phyloP scores from a whole-genome alignment of 2,113 vertebrate genomes.

The Hydropotes inermis region DNA sequence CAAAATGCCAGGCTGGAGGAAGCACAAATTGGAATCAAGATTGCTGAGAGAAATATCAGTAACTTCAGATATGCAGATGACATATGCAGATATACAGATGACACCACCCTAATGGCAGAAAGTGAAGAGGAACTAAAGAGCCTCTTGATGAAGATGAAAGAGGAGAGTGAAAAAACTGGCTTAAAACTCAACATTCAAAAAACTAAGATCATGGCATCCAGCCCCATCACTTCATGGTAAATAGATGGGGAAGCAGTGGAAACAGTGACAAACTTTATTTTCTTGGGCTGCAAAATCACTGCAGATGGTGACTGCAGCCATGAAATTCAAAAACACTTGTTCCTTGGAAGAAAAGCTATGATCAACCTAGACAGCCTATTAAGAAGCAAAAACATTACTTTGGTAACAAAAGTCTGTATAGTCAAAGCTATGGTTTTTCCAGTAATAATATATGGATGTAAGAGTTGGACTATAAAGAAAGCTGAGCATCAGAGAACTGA shows the following conservation, averaged over 20 bases:
- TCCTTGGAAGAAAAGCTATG: background rate
- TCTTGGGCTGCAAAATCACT: background rate
- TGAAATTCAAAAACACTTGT: background rate
- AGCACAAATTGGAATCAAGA: background rate
- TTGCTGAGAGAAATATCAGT: background rate
- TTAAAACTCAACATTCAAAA: background rate
- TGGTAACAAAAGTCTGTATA: accelerated
- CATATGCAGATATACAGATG: background rate
- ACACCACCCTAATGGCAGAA: background rate
- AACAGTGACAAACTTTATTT: background rate
- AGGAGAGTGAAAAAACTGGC: background rate
- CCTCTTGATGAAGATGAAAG: background rate
- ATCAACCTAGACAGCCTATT: background rate
- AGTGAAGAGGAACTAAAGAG: background rate
- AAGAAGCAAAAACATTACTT: background rate
- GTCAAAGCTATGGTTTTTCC: background rate
- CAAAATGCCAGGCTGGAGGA: background rate
- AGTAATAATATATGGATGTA: background rate
- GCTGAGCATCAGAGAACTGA: background rate
- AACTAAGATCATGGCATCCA: background rate
- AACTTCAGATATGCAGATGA: background rate
- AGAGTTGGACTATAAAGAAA: background rate
- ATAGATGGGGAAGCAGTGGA: background rate
- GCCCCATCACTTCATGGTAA: background rate
- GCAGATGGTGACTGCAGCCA: background rate